These are phyloP conservation scores for Scyliorhinus canicula DNA, from an alignment of 2,797 vertebrate genomes.

Conservation along the genomic window DNA sequence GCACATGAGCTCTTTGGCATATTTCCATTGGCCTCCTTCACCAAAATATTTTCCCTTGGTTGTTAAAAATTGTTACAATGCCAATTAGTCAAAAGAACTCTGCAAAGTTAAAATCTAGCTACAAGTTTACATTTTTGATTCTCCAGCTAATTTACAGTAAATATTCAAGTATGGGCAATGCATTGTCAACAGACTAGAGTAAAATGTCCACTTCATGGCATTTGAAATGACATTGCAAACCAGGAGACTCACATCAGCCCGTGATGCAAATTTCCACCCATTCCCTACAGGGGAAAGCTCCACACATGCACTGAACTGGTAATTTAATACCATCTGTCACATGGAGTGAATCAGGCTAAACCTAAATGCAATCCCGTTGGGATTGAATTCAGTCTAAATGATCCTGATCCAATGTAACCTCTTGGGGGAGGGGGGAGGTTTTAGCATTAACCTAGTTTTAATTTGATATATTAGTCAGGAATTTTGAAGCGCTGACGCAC, in stretches of 20 bases:
- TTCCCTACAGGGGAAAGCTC: not conserved
- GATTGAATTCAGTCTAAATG: not conserved
- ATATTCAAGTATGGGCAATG: not conserved
- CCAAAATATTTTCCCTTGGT: not conserved
- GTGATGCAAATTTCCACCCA: constrained; percentile 20
- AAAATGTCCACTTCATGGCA: not conserved
- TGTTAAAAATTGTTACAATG: not conserved
- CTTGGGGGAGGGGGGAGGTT: not conserved
- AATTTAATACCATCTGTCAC: constrained; percentile 34
- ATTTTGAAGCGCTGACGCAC: not conserved
- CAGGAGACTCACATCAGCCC: not conserved
- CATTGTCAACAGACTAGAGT: not conserved
- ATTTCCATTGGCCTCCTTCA: not conserved
- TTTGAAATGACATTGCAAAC: not conserved
- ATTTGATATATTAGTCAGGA: not conserved
- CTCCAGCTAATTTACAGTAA: not conserved
- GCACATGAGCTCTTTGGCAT: not conserved
- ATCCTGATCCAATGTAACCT: constrained; percentile 2
- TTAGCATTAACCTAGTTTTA: not conserved
- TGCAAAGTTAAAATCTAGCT: not conserved
- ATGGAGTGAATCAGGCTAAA: constrained; percentile 13
- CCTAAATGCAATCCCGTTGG: constrained; percentile 25
- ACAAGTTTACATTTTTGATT: not conserved
- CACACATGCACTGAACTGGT: not conserved
- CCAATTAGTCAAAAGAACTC: not conserved